Percentiles rank a stretch among this genome's conserved stretches.
Conservation (phyloP, 2,888 invertebrate genomes). For the Chloroclysta siterata region DNA sequence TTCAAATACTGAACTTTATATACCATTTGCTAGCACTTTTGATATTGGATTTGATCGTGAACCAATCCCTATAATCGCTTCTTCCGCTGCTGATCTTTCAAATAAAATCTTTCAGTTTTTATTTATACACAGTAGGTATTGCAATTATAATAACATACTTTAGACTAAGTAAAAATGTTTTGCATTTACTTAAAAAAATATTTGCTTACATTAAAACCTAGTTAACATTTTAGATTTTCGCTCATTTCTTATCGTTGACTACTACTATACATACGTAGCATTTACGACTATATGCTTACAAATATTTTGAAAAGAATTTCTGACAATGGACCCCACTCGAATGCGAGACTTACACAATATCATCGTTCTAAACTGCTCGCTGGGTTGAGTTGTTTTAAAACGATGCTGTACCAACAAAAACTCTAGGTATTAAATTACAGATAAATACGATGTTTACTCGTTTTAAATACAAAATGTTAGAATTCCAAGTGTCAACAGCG, state of each 20-base stretch:
- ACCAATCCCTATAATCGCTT: slow-evolving; percentile 13
- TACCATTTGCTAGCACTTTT: slow-evolving; percentile 30
- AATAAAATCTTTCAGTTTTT: background rate
- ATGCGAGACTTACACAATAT: slow-evolving; percentile 27
- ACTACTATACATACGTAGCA: slow-evolving; percentile 5
- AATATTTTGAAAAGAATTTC: slow-evolving; percentile 33
- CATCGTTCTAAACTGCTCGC: slow-evolving; percentile 3
- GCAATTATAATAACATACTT: background rate
- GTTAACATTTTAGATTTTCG: background rate
- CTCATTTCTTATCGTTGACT: background rate
- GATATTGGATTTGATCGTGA: slow-evolving; percentile 16
- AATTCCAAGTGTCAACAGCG: slow-evolving; percentile 20
- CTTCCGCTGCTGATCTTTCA: background rate
- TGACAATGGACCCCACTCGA: slow-evolving; percentile 34
- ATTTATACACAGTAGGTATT: background rate
- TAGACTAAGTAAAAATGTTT: too few species aligned
- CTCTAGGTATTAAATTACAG: background rate
- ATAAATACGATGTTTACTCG: background rate
- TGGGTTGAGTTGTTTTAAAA: slow-evolving; percentile 18
- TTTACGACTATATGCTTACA: slow-evolving; percentile 24
- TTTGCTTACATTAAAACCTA: background rate
- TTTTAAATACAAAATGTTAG: slow-evolving; percentile 14
- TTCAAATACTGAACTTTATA: slow-evolving; percentile 28
- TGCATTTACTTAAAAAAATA: background rate
- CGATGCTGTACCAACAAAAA: slow-evolving; percentile 2